Evolutionary conservation across 23 tunicate genomes (phyloP).

Genomic region (Trididemnum clinides): DNA sequence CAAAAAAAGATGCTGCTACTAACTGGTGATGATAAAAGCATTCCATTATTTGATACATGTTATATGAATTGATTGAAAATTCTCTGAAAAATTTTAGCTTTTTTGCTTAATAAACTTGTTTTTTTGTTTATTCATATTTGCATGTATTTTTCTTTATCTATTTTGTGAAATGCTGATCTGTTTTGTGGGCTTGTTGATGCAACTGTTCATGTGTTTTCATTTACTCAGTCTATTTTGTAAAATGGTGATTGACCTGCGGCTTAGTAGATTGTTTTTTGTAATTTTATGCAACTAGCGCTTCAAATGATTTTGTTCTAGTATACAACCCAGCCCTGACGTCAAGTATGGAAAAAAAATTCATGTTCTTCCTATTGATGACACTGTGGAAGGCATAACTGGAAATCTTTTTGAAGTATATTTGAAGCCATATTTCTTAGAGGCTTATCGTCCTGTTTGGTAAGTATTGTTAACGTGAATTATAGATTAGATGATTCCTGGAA

Average conservation of each 20-base stretch:
- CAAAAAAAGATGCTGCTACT: not conserved
- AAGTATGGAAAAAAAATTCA: conserved; percentile 95
- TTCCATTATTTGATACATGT: too few relatives aligned
- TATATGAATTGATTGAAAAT: too few relatives aligned
- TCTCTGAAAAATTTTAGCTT: too few relatives aligned
- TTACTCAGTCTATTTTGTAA: too few relatives aligned
- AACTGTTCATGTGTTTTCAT: too few relatives aligned
- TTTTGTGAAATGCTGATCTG: too few relatives aligned
- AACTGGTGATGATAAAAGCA: too few relatives aligned
- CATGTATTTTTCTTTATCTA: not conserved
- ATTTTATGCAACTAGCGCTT: too few relatives aligned
- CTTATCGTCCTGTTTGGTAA: conserved; percentile 92
- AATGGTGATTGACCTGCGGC: too few relatives aligned
- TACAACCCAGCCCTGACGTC: conserved; percentile 98
- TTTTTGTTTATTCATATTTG: not conserved
- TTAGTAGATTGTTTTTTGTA: too few relatives aligned
- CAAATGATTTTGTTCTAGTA: conserved; percentile 42
- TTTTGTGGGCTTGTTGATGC: too few relatives aligned
- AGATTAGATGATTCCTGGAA: too few relatives aligned
- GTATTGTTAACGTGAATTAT: not conserved
- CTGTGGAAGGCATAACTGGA: conserved; percentile 97
- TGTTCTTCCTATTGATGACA: conserved; percentile 96
- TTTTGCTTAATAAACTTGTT: not conserved
- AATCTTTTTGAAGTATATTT: conserved; percentile 94
- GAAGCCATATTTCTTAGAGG: conserved; percentile 97